A percentile compares a stretch with the other conserved stretches of the same genome.
These are phyloP conservation scores for Rhizomys pruinosus DNA, from an alignment of 2,113 vertebrate genomes.

Conservation along the genomic window DNA sequence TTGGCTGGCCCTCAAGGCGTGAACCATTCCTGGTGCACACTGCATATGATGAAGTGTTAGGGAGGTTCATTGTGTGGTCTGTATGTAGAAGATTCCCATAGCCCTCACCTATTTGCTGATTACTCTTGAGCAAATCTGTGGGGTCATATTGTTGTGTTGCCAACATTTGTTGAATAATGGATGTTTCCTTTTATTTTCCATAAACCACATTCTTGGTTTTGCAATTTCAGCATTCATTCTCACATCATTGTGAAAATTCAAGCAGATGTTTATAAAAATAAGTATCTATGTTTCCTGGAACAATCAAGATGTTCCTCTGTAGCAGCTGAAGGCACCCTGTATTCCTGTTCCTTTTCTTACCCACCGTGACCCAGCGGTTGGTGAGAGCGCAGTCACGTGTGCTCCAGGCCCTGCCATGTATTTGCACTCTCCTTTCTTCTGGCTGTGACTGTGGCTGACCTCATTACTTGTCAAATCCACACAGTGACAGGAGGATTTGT, in stretches of 20 bases:
- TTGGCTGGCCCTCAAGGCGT: not conserved
- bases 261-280: not conserved
- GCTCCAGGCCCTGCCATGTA: not conserved
- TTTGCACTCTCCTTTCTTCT: not conserved
- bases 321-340: not conserved
- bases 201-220: not conserved
- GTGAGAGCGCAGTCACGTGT: not conserved
- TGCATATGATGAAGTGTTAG: no score
- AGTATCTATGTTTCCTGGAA: not conserved
- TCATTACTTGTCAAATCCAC: no score
- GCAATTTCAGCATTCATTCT: not conserved
- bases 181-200: not conserved
- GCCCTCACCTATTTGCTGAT: not conserved
- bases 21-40: no score
- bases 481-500: no score
- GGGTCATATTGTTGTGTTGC: not conserved
- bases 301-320: not conserved
- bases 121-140: not conserved
- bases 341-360: constrained; percentile 7
- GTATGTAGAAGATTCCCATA: not conserved
- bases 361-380: not conserved
- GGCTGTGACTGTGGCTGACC: not conserved
- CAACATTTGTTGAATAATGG: not conserved
- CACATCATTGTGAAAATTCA: not conserved
- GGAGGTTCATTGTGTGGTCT: not conserved